Evolutionary conservation across 2,113 vertebrate genomes (phyloP).

Genomic region (Lasiurus cinereus): DNA sequence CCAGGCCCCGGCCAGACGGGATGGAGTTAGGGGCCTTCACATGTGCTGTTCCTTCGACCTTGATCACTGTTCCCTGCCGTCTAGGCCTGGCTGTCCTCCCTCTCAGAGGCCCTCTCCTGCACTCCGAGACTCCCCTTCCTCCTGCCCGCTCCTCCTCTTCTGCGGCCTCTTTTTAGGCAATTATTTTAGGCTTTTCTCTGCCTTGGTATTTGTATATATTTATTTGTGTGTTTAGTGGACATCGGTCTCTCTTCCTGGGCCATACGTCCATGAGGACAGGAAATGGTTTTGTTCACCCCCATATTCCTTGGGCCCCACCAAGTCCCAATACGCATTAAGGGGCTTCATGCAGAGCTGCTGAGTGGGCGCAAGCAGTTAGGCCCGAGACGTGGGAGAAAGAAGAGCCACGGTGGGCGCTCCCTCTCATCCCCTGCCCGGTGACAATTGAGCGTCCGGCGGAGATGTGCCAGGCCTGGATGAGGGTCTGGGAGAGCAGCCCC

Average conservation of each 20-base stretch:
- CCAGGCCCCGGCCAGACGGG: not conserved
- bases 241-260: not conserved
- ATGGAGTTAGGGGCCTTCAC: not conserved
- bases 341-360: not conserved
- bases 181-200: not conserved
- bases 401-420: not conserved
- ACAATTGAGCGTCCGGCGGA: accelerated
- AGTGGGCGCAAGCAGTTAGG: not conserved
- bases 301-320: not conserved
- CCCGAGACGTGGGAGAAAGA: not conserved
- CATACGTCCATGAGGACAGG: not conserved
- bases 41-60: not conserved
- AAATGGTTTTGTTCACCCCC: not conserved
- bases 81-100: not conserved
- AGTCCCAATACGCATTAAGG: not conserved
- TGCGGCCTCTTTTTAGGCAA: not conserved
- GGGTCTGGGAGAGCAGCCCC: not conserved
- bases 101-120: not conserved
- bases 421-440: not conserved
- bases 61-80: not conserved
- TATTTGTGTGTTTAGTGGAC: not conserved
- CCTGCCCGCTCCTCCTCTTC: not conserved
- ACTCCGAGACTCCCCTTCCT: not conserved
- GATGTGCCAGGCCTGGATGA: not conserved
- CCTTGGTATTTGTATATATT: not conserved